Conservation (phyloP, 2,113 vertebrate genomes). For the Tetraodon nigroviridis region DNA sequence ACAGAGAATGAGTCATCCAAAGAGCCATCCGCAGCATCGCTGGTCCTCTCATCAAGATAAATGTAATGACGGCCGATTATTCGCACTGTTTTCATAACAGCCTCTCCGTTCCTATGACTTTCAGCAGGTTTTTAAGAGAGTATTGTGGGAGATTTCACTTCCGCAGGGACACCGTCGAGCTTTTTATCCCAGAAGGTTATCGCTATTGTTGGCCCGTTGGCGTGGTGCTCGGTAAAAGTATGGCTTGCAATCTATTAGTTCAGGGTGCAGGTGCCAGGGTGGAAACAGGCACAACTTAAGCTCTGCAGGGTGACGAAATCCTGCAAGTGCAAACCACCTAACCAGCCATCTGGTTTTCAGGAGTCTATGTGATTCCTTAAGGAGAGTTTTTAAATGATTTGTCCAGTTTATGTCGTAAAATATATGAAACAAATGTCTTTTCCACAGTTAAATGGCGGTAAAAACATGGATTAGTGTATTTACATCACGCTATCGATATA, state of each 20-base stretch:
- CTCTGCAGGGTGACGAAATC: neutral
- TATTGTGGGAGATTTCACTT: too few relatives aligned
- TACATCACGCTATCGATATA: neutral
- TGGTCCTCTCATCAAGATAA: neutral
- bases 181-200: neutral
- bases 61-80: neutral
- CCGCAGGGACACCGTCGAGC: neutral
- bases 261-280: conserved; percentile 16
- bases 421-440: neutral
- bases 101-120: neutral
- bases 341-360: too few relatives aligned
- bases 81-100: neutral
- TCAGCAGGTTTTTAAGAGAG: neutral
- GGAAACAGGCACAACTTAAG: conserved; percentile 15
- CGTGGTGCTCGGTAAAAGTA: neutral
- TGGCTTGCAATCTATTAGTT: conserved; percentile 24
- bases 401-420: too few relatives aligned
- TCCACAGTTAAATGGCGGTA: neutral
- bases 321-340: too few relatives aligned
- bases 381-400: too few relatives aligned
- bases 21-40: neutral
- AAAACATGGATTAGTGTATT: neutral
- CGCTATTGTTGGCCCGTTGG: neutral
- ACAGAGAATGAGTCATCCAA: conserved; percentile 26
- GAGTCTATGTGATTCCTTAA: too few relatives aligned